These are phyloP conservation scores for Campoplex capitator DNA, from an alignment of 2,888 invertebrate species.

Conservation along the genomic window DNA sequence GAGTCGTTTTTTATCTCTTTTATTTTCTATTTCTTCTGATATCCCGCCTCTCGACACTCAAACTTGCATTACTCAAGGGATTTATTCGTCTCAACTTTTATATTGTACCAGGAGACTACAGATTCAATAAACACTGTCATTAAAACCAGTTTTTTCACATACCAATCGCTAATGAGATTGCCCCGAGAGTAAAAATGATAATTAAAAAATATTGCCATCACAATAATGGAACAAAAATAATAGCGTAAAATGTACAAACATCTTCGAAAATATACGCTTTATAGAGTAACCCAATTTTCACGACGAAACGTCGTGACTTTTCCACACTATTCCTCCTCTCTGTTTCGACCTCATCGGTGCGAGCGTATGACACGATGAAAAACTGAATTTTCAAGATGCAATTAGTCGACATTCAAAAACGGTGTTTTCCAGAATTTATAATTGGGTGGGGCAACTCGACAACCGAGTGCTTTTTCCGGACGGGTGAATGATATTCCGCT, in stretches of 20 bases:
- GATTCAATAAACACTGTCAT: constrained; percentile 6
- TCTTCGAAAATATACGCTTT: constrained; percentile 34
- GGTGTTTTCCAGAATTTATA: constrained; percentile 59
- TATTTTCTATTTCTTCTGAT: not conserved
- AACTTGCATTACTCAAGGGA: constrained; percentile 62
- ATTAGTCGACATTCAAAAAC: constrained; percentile 60
- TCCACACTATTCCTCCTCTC: constrained; percentile 26
- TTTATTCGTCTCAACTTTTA: constrained; percentile 63
- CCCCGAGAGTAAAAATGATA: no score
- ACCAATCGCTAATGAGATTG: not conserved
- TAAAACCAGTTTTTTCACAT: not conserved
- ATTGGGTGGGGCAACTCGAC: constrained; percentile 47
- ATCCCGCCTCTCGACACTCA: not conserved
- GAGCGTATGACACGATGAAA: constrained; percentile 35
- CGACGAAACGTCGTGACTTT: constrained; percentile 29
- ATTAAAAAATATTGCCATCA: not conserved
- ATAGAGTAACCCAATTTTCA: constrained; percentile 42
- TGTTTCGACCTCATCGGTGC: constrained; percentile 27
- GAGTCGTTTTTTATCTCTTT: constrained; percentile 44
- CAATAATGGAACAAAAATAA: no score
- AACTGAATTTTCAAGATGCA: constrained; percentile 60
- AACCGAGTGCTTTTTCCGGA: constrained; percentile 37
- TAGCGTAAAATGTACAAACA: constrained; percentile 17
- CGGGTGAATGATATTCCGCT: not conserved
- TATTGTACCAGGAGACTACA: constrained; percentile 1